Evolutionary conservation across 2,888 invertebrate species (phyloP), one percentile per base, ranked within the genome.

Genomic region (Calliphora vomitoria): DNA sequence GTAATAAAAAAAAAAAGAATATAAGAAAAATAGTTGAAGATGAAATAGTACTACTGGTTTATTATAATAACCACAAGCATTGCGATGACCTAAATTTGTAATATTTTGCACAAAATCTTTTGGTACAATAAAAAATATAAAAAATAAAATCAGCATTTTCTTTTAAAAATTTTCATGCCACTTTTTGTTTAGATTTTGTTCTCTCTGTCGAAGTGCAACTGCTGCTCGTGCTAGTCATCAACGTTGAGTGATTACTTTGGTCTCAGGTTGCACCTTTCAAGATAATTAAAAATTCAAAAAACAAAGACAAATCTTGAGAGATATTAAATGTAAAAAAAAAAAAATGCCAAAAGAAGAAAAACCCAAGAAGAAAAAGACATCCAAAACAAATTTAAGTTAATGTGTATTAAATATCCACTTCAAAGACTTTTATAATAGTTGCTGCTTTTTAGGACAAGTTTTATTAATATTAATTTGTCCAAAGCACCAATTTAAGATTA

Each of bases 201-300:
- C 50, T 18, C 35, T 60, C 50, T 38, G 66, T 69, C 75, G 55
- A 83, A 76, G 58, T 80, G 80, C 80, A 87, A 80, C 55, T 69
- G 79, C 60, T 86, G 60, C 18, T 74, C 31, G 50, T 60, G 60
- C 35, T 66, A 88, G 82, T 86, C 89, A 89, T 90, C 89, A 90
- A 86, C 88, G 89, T 88, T 90, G 90, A 91, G 89, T 91, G 91
- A 91, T 91, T 90, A 90, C 90, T 90, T 90, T 90, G 90, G 90
- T 90, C 90, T 90, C 91, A 91, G 91, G 91, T 90, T 91, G 91
- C 90, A 91, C 91, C 92, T 92, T 91, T 92, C 92, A 91, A 90
- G 91, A 90, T 92, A 93, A 93, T 93, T 93, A 92, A 93, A 92
- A 93, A 91, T 90, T 89, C 90, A 91, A 90, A 91, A 89, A 86